Base-by-base conservation (phyloP, 2,888 invertebrate genomes). In the Pammene fasciana region DNA sequence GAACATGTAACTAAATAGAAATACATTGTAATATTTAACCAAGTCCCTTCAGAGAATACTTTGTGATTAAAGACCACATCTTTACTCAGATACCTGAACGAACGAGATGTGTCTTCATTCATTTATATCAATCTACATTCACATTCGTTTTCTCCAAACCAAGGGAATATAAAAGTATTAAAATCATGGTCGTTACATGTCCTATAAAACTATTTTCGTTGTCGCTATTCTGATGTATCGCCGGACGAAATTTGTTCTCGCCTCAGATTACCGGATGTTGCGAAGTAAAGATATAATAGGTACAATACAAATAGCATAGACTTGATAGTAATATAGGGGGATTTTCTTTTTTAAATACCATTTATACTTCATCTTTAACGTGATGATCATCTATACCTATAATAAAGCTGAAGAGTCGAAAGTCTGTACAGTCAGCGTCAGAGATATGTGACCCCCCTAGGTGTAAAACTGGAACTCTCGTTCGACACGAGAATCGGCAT, bases 151-250 rank as follows among this genome's bases (percentile, higher is more conserved):
- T 41, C 59, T 6, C 18, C 46, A 60, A 41, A 26, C 65, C 5
- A 52, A 65, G 54, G 45, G 57, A 65, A 60, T 70, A 60, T 55
- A 70, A 65, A 14, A 38, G 54, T 48, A 60, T 62, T 73, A 67
- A 72, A 72, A 72, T 73, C 59, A 71, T 65, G 62, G 43, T 68
- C 64, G 36, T 70, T 70, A 70, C 55, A 11, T 55, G 60, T 46
- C 74, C 76, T 70, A 83, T 83, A 82, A 87, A 87, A 82, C 85
- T 87, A 87, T 87, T 87, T 86, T 76, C 52, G 79, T 75, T 70
- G 75, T 72, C 79, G 78, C 57, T 48, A 16, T 18, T 67, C 68
- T 62, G 43, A 59, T 67, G 70, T 66, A 72, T 65, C 26, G 55
- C 14, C 55, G 57, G 59, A 26, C 56, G 64, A 65, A 60, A 68